Evolutionary conservation across 2,888 invertebrate genomes (phyloP).

Genomic region (Gastracanthus pulcherrimus): DNA sequence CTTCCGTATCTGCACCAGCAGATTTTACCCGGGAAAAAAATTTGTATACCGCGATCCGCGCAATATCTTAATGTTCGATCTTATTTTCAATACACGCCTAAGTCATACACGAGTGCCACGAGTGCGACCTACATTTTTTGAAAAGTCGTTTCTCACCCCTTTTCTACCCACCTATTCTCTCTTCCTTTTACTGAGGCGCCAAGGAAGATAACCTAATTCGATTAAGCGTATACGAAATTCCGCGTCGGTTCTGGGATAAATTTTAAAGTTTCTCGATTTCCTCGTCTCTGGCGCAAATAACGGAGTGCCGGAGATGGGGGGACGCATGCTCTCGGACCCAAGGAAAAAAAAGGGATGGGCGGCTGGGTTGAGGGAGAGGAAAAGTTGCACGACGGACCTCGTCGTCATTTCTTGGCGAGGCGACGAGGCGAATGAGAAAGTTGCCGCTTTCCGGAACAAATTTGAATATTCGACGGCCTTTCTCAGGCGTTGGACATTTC

Average conservation of each 20-base stretch:
- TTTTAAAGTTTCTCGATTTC: constrained; percentile 56
- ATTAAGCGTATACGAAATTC: constrained; percentile 51
- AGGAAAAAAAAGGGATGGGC: constrained; percentile 2
- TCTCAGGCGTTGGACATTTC: not conserved
- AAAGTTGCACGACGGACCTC: constrained; percentile 49
- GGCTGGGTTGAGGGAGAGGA: constrained; percentile 24
- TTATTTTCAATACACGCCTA: constrained; percentile 22
- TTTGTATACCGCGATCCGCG: constrained; percentile 48
- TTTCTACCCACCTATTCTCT: constrained; percentile 1
- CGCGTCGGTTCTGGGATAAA: constrained; percentile 32
- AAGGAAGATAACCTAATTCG: constrained; percentile 53
- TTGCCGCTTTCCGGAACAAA: constrained; percentile 50
- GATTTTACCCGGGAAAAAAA: constrained; percentile 33
- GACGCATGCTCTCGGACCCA: not conserved
- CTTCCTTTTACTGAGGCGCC: constrained; percentile 5
- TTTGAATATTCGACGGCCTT: constrained; percentile 54
- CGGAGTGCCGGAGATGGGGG: not conserved
- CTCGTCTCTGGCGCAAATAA: constrained; percentile 31
- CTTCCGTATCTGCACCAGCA: not conserved
- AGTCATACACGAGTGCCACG: not conserved
- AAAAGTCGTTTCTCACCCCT: constrained; percentile 6
- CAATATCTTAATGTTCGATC: constrained; percentile 42
- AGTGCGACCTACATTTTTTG: constrained; percentile 25
- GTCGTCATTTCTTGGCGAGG: constrained; percentile 26
- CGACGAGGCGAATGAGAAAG: constrained; percentile 50